phyloP scores from a whole-genome alignment of 2,113 vertebrate species.

The Poeciliopsis prolifica region DNA sequence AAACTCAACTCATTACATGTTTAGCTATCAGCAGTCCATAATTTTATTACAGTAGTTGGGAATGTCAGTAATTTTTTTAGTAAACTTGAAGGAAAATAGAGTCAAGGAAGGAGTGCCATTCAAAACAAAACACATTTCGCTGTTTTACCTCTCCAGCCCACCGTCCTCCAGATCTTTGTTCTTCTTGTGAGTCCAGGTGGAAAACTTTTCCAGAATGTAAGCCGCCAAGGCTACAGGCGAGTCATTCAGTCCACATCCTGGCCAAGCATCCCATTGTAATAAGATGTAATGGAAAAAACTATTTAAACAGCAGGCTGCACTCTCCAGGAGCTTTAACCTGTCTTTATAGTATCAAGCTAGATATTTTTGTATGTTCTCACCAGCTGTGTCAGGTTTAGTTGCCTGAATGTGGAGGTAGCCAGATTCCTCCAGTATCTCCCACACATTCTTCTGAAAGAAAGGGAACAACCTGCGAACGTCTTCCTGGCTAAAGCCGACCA shows the following conservation, averaged over 20 bases:
- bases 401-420: conserved; percentile 90
- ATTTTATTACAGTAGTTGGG: not conserved
- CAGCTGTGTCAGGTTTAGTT: conserved; percentile 90
- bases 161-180: conserved; percentile 81
- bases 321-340: not conserved
- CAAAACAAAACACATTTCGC: too few species aligned
- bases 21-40: not conserved
- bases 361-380: conserved; percentile 57
- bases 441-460: conserved; percentile 83
- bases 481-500: conserved; percentile 84
- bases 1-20: not conserved
- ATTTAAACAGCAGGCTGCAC: not conserved
- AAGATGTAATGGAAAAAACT: not conserved
- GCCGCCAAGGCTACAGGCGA: conserved; percentile 88
- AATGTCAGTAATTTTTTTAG: too few species aligned
- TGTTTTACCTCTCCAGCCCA: conserved; percentile 83
- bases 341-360: not conserved
- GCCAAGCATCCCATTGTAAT: not conserved
- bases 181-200: conserved; percentile 82
- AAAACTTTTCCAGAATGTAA: conserved; percentile 90
- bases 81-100: too few species aligned
- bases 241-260: conserved; percentile 86
- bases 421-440: conserved; percentile 73
- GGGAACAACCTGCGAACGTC: conserved; percentile 82
- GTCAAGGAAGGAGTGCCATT: too few species aligned